Percentiles rank a stretch among this genome's conserved stretches.
Conservation (phyloP, 2,888 invertebrate species). For the Microplitis deprimator region DNA sequence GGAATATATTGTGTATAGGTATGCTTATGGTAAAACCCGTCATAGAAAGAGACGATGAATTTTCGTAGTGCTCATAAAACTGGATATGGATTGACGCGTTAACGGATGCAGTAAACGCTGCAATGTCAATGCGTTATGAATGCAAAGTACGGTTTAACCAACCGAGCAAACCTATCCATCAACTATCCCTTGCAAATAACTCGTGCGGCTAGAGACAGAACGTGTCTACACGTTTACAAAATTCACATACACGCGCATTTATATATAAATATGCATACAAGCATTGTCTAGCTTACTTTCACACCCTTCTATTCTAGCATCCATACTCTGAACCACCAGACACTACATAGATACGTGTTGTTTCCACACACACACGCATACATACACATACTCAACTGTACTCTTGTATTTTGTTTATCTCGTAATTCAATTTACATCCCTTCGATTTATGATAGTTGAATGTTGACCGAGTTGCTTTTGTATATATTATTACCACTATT, state of each 20-base stretch:
- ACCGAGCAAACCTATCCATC: constrained; percentile 40
- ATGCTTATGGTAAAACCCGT: not conserved
- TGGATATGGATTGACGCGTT: constrained; percentile 66
- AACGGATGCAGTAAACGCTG: constrained; percentile 62
- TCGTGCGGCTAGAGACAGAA: not conserved
- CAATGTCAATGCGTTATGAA: constrained; percentile 52
- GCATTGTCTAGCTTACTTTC: not conserved
- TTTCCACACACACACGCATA: not conserved
- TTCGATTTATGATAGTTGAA: constrained; percentile 1
- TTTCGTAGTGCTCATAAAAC: constrained; percentile 66
- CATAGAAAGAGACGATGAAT: constrained; percentile 49
- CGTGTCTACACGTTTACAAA: constrained; percentile 15
- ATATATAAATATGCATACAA: not conserved
- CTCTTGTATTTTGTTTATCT: not conserved
- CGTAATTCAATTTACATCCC: not conserved
- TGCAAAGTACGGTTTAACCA: constrained; percentile 62
- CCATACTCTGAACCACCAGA: not conserved
- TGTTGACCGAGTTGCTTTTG: not conserved
- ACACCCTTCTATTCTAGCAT: not conserved
- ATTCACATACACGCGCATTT: not conserved
- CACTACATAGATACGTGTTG: not conserved
- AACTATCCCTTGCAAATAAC: constrained; percentile 19
- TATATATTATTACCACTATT: not conserved
- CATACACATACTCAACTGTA: not conserved
- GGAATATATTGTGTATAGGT: not conserved